phyloP scores from a whole-genome alignment of 1,140 invertebrate genomes.

The Brachionus sp. region DNA sequence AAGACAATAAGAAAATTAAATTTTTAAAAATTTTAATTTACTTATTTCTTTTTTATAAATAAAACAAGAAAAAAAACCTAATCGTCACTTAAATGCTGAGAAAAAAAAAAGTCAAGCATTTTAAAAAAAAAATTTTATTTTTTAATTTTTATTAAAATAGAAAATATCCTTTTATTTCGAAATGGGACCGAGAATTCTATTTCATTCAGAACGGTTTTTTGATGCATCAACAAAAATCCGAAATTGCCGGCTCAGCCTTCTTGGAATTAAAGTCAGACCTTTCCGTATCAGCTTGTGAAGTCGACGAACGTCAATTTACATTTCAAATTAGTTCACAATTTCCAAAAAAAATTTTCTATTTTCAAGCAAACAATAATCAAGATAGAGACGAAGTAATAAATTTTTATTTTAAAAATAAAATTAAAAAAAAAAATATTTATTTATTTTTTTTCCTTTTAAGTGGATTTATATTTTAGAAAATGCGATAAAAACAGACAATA shows the following conservation, averaged over 20 bases:
- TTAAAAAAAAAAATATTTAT: neutral
- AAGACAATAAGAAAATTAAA: too few species aligned
- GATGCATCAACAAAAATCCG: slow-evolving; percentile 23
- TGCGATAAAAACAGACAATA: slow-evolving; percentile 13
- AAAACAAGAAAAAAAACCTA: too few species aligned
- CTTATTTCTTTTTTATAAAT: too few species aligned
- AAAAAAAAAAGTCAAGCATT: too few species aligned
- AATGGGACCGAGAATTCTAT: slow-evolving; percentile 15
- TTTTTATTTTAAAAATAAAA: neutral
- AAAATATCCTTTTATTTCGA: slow-evolving; percentile 20
- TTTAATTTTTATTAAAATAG: neutral
- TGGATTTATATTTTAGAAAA: slow-evolving; percentile 21
- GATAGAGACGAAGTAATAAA: slow-evolving; percentile 28
- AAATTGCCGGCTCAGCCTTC: slow-evolving; percentile 1
- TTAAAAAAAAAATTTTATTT: neutral
- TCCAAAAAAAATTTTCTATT: slow-evolving; percentile 2
- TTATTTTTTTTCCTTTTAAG: neutral
- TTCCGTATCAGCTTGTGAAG: slow-evolving; percentile 2
- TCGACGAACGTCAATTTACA: slow-evolving; percentile 19
- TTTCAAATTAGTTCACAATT: slow-evolving; percentile 35
- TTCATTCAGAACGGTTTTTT: slow-evolving; percentile 11
- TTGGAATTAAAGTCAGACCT: slow-evolving; percentile 15
- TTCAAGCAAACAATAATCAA: neutral
- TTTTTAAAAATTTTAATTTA: too few species aligned
- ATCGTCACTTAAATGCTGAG: too few species aligned